These are phyloP conservation scores for Chionis minor DNA, from an alignment of 2,113 vertebrate species.

Conservation along the genomic window DNA sequence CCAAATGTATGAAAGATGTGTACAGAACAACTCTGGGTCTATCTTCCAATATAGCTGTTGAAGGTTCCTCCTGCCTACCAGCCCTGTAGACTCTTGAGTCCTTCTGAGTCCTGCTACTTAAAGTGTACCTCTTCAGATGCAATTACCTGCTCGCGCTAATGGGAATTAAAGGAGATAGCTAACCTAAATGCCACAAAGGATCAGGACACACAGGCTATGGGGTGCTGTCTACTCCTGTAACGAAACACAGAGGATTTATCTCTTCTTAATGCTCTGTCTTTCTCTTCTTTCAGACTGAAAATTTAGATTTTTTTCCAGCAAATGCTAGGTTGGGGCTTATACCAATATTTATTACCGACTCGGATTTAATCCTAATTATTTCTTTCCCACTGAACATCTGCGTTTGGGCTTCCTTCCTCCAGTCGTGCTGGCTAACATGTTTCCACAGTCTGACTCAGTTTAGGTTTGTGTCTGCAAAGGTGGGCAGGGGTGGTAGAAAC, in stretches of 20 bases:
- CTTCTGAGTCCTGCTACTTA: neutral
- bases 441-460: neutral
- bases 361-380: neutral
- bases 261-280: neutral
- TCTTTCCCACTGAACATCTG: neutral
- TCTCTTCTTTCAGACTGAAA: neutral
- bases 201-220: neutral
- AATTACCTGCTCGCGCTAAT: neutral
- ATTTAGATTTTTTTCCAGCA: neutral
- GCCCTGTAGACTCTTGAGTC: neutral
- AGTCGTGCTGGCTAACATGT: neutral
- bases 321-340: neutral
- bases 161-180: neutral
- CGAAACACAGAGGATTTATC: neutral
- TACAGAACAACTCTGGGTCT: neutral
- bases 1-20: too few species aligned
- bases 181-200: neutral
- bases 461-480: neutral
- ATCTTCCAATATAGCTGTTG: neutral
- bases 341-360: neutral
- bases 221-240: neutral
- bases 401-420: neutral
- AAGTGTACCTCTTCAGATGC: neutral
- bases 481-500: neutral
- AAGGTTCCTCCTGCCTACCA: neutral